Evolutionary conservation across 2,797 vertebrate genomes (phyloP).

Genomic region (Sebastes reedi): DNA sequence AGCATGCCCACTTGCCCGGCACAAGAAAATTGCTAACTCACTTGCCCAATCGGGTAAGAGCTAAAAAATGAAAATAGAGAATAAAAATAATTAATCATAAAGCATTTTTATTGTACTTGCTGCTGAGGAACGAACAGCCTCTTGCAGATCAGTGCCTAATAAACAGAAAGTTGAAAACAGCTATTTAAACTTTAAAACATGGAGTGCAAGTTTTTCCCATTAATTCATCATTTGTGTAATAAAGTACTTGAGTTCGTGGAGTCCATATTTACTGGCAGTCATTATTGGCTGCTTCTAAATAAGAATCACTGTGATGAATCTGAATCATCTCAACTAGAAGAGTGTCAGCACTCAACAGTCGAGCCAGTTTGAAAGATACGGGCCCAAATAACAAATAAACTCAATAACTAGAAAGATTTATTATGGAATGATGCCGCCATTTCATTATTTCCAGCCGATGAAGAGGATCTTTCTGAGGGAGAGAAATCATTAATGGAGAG

Average conservation of each 20-base stretch:
- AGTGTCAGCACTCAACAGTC: background rate
- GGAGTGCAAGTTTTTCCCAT: background rate
- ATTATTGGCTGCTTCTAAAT: background rate
- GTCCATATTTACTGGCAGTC: constrained; percentile 30
- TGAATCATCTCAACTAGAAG: constrained; percentile 19
- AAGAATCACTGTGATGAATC: constrained; percentile 30
- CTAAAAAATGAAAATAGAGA: background rate
- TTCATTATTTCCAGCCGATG: background rate
- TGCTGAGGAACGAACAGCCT: background rate
- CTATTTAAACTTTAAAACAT: background rate
- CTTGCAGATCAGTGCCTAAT: background rate
- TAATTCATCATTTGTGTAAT: constrained; percentile 9
- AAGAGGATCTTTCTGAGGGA: background rate
- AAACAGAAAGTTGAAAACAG: constrained; percentile 23
- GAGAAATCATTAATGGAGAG: background rate
- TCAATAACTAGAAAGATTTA: background rate
- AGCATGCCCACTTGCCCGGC: background rate
- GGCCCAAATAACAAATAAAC: constrained; percentile 1
- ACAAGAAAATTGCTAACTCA: background rate
- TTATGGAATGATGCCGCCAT: background rate
- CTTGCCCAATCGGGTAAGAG: background rate
- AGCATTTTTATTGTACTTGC: background rate
- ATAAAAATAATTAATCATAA: background rate
- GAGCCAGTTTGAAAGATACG: constrained; percentile 15
- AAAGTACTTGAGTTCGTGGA: constrained; percentile 18